Base-by-base conservation (phyloP, 2,797 vertebrate species). In the Selene dorsalis region DNA sequence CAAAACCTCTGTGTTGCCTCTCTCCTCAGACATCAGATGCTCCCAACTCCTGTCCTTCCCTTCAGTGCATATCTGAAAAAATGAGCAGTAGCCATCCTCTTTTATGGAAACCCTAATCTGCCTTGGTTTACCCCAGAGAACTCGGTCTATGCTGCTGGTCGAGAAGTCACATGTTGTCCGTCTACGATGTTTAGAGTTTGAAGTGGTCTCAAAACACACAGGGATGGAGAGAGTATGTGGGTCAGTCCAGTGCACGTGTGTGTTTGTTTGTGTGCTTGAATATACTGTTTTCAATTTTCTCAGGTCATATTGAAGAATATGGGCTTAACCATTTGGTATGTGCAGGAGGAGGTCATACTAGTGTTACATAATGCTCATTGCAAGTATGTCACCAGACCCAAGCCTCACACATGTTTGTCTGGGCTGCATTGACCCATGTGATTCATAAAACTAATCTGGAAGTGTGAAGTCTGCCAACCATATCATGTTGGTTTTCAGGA, bases 71-170 rank as follows among this genome's bases (percentile, higher is more conserved):
- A 28, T 82, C 82, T 88, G 80, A 80, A 80, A 68, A 56, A 7
- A 58, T 38, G 20, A 52, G 48, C n/a, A 26, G 39, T 52, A 39
- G 22, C 60, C 47, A 20, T 64, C 76, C 77, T 83, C 89, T 91
- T 93, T 93, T 91, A 91, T 88, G 65, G 78, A 78, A 62, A 20
- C 59, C 65, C 59, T 90, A 85, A 91, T 83, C 91, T 77, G 30
- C 79, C 65, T 58, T 53, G 38, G 75, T 77, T 80, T 69, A 28
- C 69, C 72, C 10, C 43, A 60, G 13, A 47, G 48, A 62, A 58
- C 76, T 73, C 3, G 30, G 45, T 52, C 24, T 41, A 20, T n/a
- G 69, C 14, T 55, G 75, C 65, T 67, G 52, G 66, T 55, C 58
- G 35, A 43, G 24, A 18, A 79, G 74, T 73, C 75, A 76, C 52